Evolutionary conservation across 2,113 vertebrate species (phyloP).

Genomic region (Rhinoptilus africanus): DNA sequence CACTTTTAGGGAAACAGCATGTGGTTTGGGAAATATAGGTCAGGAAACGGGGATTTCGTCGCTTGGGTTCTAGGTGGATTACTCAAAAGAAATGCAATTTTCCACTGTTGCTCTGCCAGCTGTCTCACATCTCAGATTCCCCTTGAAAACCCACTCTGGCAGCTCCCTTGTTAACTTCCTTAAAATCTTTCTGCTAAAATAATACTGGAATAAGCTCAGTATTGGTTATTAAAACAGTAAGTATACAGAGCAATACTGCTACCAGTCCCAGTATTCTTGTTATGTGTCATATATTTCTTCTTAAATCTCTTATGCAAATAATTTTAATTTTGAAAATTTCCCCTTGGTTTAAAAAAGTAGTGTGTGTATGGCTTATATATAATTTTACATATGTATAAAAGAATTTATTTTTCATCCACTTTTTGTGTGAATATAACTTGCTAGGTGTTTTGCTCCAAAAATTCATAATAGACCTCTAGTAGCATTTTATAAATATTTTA

Average conservation of each 20-base stretch:
- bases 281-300: background rate
- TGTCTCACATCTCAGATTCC: background rate
- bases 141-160: background rate
- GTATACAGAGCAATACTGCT: background rate
- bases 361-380: background rate
- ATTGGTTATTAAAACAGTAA: background rate
- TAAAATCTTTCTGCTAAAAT: background rate
- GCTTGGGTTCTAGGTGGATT: background rate
- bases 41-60: background rate
- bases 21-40: background rate
- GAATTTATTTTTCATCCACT: background rate
- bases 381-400: background rate
- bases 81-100: background rate
- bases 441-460: background rate
- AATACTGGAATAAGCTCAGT: background rate
- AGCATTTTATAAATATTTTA: constrained; percentile 70
- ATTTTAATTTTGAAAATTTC: background rate
- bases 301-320: background rate
- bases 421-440: background rate
- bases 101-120: background rate
- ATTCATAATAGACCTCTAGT: background rate
- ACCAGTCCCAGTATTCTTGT: background rate
- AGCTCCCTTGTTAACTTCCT: background rate
- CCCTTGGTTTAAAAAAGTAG: background rate
- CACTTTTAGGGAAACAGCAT: background rate